Evolutionary conservation across 1,140 invertebrate genomes (phyloP).

Genomic region (Aradophagus sp.): DNA sequence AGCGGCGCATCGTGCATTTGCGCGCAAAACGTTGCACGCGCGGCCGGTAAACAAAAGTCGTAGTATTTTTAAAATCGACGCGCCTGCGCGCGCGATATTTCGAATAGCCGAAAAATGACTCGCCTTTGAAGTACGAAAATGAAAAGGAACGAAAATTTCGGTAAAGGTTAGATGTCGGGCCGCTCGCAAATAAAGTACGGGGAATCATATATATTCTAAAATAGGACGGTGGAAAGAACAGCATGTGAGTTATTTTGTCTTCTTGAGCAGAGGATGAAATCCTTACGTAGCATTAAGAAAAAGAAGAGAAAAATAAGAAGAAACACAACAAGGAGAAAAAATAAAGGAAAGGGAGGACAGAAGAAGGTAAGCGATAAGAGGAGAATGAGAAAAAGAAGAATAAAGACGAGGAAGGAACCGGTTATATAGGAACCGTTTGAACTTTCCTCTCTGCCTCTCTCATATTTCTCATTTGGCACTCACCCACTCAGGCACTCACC

Average conservation of each 20-base stretch:
- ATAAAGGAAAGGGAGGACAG: slow-evolving; percentile 57
- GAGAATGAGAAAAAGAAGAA: slow-evolving; percentile 54
- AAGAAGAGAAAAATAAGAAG: slow-evolving; percentile 34
- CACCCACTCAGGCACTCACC: slow-evolving; percentile 61
- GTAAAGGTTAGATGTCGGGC: slow-evolving; percentile 30
- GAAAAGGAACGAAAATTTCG: slow-evolving; percentile 15
- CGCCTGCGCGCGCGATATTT: too few species aligned
- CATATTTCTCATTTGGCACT: slow-evolving; percentile 59
- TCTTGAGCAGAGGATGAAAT: slow-evolving; percentile 49
- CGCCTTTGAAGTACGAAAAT: slow-evolving; percentile 26
- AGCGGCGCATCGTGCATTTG: too few species aligned
- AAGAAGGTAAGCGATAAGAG: slow-evolving; percentile 55
- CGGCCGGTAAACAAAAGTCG: too few species aligned
- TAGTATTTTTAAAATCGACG: too few species aligned
- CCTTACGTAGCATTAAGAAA: slow-evolving; percentile 45
- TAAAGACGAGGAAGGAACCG: slow-evolving; percentile 65
- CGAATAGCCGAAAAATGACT: too few species aligned
- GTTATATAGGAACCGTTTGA: slow-evolving; percentile 68
- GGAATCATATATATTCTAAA: slow-evolving; percentile 45
- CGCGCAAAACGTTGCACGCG: too few species aligned
- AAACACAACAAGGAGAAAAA: slow-evolving; percentile 36
- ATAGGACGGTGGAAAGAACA: slow-evolving; percentile 46
- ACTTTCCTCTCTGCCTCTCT: slow-evolving; percentile 58
- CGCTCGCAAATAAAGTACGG: slow-evolving; percentile 33
- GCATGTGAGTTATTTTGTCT: slow-evolving; percentile 56